Percentiles rank a stretch among this genome's conserved stretches.
Evolutionary conservation across 2,888 invertebrate species (phyloP).

Genomic region (Sycophila texana): DNA sequence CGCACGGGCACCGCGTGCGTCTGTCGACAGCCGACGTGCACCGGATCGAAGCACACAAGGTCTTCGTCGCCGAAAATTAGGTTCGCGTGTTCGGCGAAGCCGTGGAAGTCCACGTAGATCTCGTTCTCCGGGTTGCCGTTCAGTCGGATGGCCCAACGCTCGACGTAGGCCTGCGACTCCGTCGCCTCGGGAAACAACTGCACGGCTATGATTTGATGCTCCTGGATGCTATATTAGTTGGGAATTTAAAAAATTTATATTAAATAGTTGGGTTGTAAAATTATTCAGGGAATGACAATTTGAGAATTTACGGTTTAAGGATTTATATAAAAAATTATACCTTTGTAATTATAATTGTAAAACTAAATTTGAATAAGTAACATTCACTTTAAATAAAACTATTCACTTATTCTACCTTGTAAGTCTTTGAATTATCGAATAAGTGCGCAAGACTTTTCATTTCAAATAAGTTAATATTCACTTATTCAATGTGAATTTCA

Average conservation of each 20-base stretch:
- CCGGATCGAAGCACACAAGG: conserved; percentile 69
- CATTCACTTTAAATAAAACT: too few species aligned
- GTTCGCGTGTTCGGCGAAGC: conserved; percentile 71
- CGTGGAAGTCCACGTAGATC: conserved; percentile 72
- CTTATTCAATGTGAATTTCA: too few species aligned
- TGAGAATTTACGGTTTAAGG: too few species aligned
- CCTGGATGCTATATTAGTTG: conserved; percentile 25
- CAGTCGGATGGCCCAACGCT: conserved; percentile 75
- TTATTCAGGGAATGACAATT: too few species aligned
- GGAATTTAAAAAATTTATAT: neutral
- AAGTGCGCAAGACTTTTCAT: too few species aligned
- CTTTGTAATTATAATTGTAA: too few species aligned
- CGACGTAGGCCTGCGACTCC: conserved; percentile 69
- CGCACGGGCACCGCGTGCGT: conserved; percentile 67
- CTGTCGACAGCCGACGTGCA: conserved; percentile 71
- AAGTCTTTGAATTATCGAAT: too few species aligned
- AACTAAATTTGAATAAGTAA: too few species aligned
- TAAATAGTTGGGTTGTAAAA: neutral
- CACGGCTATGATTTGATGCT: conserved; percentile 72
- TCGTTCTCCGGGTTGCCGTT: conserved; percentile 72
- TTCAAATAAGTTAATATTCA: too few species aligned
- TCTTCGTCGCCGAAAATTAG: conserved; percentile 69
- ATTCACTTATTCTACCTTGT: too few species aligned
- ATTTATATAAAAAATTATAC: too few species aligned
- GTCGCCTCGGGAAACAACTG: conserved; percentile 68